A percentile compares a stretch with the other conserved stretches of the same genome.
Evolutionary conservation across 2,888 invertebrate species (phyloP).

Genomic region (Pediacus dermestoides): DNA sequence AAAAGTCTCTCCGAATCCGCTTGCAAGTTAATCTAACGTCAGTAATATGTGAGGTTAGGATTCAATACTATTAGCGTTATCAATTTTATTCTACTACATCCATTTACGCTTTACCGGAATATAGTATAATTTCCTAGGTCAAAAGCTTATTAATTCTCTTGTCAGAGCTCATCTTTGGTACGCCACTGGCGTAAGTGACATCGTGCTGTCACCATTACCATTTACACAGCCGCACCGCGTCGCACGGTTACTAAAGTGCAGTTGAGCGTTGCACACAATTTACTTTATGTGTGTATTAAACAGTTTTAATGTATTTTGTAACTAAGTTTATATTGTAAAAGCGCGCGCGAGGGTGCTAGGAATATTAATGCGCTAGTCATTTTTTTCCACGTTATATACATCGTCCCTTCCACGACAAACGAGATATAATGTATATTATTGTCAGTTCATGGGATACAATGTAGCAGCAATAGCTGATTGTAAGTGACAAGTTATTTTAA

Average conservation of each 20-base stretch:
- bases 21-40: no score
- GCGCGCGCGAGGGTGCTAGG: conserved; percentile 41
- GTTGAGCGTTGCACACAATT: conserved; percentile 41
- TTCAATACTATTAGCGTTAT: no score
- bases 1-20: no score
- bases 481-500: conserved; percentile 29
- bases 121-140: no score
- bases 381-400: no score
- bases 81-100: no score
- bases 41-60: no score
- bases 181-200: conserved; percentile 22
- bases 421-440: conserved; percentile 38
- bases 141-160: no score
- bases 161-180: no score
- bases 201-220: conserved; percentile 31
- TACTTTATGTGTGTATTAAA: conserved; percentile 46
- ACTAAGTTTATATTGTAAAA: conserved; percentile 46
- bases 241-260: conserved; percentile 15
- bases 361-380: conserved; percentile 41
- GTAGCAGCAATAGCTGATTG: conserved; percentile 35
- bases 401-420: no score
- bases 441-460: conserved; percentile 36
- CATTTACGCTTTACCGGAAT: no score
- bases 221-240: conserved; percentile 33
- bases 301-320: conserved; percentile 47